Evolutionary conservation across 92 coral and sea anemone species (phyloP).

Genomic region (Heteractis magnifica): DNA sequence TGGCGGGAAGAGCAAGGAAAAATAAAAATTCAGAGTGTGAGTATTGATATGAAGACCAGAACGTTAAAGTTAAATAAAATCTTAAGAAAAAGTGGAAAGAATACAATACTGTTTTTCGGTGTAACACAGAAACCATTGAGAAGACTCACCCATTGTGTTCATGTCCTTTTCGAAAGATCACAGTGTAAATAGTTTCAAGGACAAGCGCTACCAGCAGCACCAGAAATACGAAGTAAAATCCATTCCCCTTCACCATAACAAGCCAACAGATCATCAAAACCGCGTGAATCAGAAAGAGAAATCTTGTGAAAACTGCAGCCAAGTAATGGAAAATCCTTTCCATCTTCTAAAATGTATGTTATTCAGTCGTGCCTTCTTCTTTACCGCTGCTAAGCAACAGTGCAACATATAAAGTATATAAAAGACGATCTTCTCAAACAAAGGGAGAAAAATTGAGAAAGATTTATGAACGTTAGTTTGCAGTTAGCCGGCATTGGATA

Average conservation of each 20-base stretch:
- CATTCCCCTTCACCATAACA: slow-evolving; percentile 59
- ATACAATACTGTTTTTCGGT: no score
- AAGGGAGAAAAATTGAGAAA: no score
- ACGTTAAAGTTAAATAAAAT: no score
- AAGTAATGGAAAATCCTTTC: slow-evolving; percentile 84
- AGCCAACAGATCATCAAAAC: slow-evolving; percentile 85
- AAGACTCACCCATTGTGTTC: slow-evolving; percentile 84
- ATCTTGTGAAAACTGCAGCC: slow-evolving; percentile 86
- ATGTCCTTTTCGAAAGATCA: slow-evolving; percentile 81
- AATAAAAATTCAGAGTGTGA: no score
- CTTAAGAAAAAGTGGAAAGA: no score
- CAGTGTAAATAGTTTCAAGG: slow-evolving; percentile 79
- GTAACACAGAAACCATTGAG: not conserved
- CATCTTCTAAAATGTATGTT: slow-evolving; percentile 30
- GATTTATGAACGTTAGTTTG: no score
- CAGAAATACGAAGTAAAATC: slow-evolving; percentile 62
- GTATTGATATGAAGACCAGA: no score
- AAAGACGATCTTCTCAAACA: not conserved
- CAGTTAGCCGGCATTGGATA: no score
- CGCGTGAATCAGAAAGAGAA: slow-evolving; percentile 75
- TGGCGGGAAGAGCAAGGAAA: no score
- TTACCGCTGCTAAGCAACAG: not conserved
- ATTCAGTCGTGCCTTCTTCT: not conserved
- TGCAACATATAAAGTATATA: not conserved
- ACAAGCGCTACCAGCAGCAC: slow-evolving; percentile 61